Evolutionary conservation across 2,888 invertebrate genomes (phyloP).

Genomic region (Acheta domesticus): DNA sequence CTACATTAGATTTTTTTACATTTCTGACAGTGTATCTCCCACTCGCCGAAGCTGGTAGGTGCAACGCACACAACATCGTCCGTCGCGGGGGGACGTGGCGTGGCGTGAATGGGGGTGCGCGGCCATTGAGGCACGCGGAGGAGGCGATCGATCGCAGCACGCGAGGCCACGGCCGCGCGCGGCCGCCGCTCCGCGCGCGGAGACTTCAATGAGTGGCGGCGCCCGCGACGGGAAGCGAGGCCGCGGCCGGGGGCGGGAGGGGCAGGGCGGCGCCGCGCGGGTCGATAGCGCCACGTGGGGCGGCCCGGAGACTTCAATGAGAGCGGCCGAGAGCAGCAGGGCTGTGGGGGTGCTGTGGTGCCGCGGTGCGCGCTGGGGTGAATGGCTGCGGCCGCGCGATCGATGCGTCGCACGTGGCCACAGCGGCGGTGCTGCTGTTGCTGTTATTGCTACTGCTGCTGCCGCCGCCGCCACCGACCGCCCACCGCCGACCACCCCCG

Average conservation of each 20-base stretch:
- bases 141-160: not conserved
- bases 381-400: not conserved
- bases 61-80: no score
- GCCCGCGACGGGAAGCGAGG: not conserved
- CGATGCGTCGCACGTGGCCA: not conserved
- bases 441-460: not conserved
- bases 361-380: not conserved
- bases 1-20: no score
- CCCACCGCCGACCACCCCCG: not conserved
- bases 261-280: no score
- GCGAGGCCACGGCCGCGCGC: slow-evolving; percentile 18
- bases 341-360: no score
- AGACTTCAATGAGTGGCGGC: not conserved
- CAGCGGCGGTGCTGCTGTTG: no score
- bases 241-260: not conserved
- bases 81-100: not conserved
- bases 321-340: no score
- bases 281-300: no score
- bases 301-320: no score
- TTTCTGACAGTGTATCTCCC: no score
- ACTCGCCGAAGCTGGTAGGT: no score
- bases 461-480: no score
- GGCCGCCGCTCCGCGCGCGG: not conserved
- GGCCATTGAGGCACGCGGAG: not conserved
- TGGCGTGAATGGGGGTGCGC: not conserved